Base-by-base conservation (phyloP, 2,113 vertebrate species). In the Coptodon rendalli region DNA sequence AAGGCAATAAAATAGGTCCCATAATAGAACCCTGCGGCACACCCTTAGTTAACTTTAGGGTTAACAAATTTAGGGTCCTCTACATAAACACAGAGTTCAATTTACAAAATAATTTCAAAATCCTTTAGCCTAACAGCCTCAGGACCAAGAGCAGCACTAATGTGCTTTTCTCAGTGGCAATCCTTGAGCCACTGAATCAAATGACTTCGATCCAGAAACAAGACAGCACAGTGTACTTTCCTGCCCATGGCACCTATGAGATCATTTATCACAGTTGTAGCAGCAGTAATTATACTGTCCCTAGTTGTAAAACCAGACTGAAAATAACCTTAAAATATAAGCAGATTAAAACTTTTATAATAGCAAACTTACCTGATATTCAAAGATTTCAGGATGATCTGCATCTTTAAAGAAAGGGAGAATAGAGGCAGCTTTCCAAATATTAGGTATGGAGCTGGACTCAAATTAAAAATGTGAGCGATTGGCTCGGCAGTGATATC, bases 271-370 rank as follows among this genome's bases (percentile, higher is more conserved):
- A 71, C 66, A 45, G 22, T 24, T 73, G 22, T 17, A 73, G 66
- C 38, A 45, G 66, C 38, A 73, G n/a, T 45, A 45, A 45, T 43
- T 40, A 14, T 73, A 73, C n/a, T 4, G n/a, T 0, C 3, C 38
- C 38, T 43, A 6, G 1, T 43, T 0, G 1, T 43, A 43, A 43
- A 6, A 27, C 22, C 66, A 43, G 22, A 16, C 38, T 71, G 7
- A 24, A 27, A 71, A 9, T 43, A 27, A 24, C n/a, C 3, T 71
- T 71, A 24, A 71, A 43, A 71, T 24, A 9, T 45, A 9, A 71
- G 38, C 4, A 71, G 38, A 43, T 73, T 24, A 27, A 45, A 17
- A 45, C 38, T 0, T 27, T 27, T 45, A 43, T 27, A 73, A 45
- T 16, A 27, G 3, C 22, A 73, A 43, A 9, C 13, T 45, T 45